Percentiles rank a stretch among this genome's conserved stretches.
Evolutionary conservation across 2,888 invertebrate genomes (phyloP).

Genomic region (Caenorhabditis sp.): DNA sequence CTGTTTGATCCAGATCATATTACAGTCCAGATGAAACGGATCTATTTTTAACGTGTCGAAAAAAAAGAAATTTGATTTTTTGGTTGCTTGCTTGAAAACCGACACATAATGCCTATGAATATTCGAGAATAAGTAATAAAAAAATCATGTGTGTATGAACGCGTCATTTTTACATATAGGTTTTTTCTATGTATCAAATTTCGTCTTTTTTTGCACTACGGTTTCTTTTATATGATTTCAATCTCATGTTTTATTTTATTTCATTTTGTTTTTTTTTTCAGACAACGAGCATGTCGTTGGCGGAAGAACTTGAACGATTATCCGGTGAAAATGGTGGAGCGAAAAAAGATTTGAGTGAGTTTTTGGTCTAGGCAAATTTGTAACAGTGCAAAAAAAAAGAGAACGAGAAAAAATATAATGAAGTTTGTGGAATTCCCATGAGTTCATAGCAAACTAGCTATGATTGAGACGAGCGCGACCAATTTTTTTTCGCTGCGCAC

Average conservation of each 20-base stretch:
- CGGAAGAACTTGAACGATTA: slow-evolving; percentile 56
- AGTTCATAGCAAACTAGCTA: not conserved
- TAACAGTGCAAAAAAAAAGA: not conserved
- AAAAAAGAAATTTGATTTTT: no score
- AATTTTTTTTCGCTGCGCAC: not conserved
- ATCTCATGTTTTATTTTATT: not conserved
- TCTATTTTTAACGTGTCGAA: no score
- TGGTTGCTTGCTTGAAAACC: not conserved
- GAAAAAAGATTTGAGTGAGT: slow-evolving; percentile 56
- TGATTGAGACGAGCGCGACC: not conserved
- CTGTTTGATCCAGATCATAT: no score
- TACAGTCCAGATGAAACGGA: no score
- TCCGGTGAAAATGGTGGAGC: slow-evolving; percentile 45
- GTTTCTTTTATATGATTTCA: not conserved
- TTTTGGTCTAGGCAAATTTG: not conserved
- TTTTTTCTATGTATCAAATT: slow-evolving; percentile 4
- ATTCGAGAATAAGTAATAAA: not conserved
- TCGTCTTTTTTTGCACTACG: not conserved
- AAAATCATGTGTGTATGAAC: not conserved
- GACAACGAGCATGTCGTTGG: slow-evolving; percentile 49
- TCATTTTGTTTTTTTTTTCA: slow-evolving; percentile 12
- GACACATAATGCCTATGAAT: not conserved
- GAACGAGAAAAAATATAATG: not conserved
- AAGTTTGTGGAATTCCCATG: slow-evolving; percentile 4
- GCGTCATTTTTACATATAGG: not conserved